Base-by-base conservation (phyloP, 2,888 invertebrate genomes). In the Tineola bisselliella region DNA sequence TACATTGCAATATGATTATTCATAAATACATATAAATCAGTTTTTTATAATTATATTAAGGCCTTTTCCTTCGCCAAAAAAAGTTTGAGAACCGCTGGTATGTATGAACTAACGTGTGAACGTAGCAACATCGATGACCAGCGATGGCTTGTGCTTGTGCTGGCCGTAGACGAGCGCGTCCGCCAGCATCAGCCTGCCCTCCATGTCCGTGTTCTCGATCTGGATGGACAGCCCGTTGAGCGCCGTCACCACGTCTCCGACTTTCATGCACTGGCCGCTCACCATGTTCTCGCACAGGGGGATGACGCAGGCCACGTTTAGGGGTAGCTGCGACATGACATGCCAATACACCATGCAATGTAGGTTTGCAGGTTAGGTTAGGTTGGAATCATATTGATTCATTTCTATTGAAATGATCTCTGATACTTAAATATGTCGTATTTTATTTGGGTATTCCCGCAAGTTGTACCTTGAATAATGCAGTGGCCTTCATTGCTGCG, bases 261-360 rank as follows among this genome's bases (percentile, higher is more conserved):
- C 93, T 67, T 92, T 91, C 83, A 91, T 92, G 5, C 95, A 93
- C 66, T 89, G 90, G 1, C 94, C 93, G 68, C 93, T 91, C 10
- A 93, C 90, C 89, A 95, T 91, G 79, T 95, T 94, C 81, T 95
- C 95, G 71, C 92, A 92, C 38, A 95, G 81, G 0, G 94, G 94
- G 48, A 93, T 90, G 63, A 94, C 88, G 0, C 90, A 92, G 69
- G 83, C 64, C 62, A 83, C 71, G 66, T 82, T 82, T 1, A 84
- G 63, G 0, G 77, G 74, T 11, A 75, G 66, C 84, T 84, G 69
- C 13, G 56, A 59, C 43, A 43, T 8, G 8, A n/a, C n/a, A n/a
- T n/a, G n/a, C n/a, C n/a, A n/a, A n/a, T n/a, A n/a, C n/a, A n/a
- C n/a, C n/a, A n/a, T n/a, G n/a, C n/a, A n/a, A n/a, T n/a, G n/a